Evolutionary conservation across 2,113 vertebrate species (phyloP), one percentile per base, ranked within the genome.

Genomic region (Micronycteris hirsuta): DNA sequence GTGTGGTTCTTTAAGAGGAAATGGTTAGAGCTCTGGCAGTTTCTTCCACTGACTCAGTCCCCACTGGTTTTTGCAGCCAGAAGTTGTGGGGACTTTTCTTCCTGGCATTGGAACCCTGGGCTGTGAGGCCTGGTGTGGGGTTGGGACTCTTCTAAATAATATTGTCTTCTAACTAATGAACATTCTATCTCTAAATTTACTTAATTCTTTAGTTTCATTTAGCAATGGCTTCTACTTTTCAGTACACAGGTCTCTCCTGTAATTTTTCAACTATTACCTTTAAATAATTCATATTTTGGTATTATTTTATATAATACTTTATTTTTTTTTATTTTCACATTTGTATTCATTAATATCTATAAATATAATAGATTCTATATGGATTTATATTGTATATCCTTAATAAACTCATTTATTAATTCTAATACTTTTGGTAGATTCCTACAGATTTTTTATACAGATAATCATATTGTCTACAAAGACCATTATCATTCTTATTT

Each of bases 371-470:
- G 9, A 4, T 63, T 41, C 22, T 58, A 58, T 38, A 6, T 52
- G 13, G 22, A 36, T 58, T 24, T 16, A 61, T 52, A 20, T 0
- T 0, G 2, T 31, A 24, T 3, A 28, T 38, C 11, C 10, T 45
- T 76, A 22, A 49, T 10, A 74, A 33, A 33, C 10, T 36, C 47
- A 17, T 63, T 33, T 49, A 36, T 49, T 65, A 28, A 9, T 7
- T 74, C 24, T 61, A 61, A 31, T 61, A 31, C 24, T 61, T 61
- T 61, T 61, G 26, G 58, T 28, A 28, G 58, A 31, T 61, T 61
- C 58, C 26, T 61, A 61, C 28, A 26, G 26, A 4, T 61, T 61
- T 61, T 61, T 24, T 61, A 26, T 26, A 4, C 9, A 61, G 58
- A 61, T 12, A 61, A 28, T 12, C 26, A 28, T 61, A 61, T 61